Base-by-base conservation (phyloP, 2,797 vertebrate genomes). In the Sebastes hubbsi region DNA sequence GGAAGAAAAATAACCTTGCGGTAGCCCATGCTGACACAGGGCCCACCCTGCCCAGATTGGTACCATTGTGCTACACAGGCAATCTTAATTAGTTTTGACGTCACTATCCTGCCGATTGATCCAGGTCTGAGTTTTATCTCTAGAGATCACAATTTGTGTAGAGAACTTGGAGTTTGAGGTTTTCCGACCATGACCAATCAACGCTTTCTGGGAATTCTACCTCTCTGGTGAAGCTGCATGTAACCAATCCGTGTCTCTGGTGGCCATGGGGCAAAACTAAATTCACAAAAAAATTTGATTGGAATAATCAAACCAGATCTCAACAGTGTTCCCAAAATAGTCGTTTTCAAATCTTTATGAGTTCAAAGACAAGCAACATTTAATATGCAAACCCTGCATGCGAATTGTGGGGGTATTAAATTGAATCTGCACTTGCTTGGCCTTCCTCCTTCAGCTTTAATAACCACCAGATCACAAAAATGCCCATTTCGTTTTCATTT, bases 1-100 rank as follows among this genome's bases (percentile, higher is more conserved):
- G 74, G 89, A 85, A 80, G 89, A 91, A 88, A 92, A 93, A 94
- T 90, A 93, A 93, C 88, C 89, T 87, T 71, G 81, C 67, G 13
- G 38, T 68, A 62, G 86, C 81, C 82, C 82, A 76, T 32, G 78
- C 88, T 89, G 89, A 90, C 90, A 91, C 83, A 11, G 61, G 90
- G 82, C 81, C 93, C 91, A 89, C 91, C 92, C 90, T 84, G 67
- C 83, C 72, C 84, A 93, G 92, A 95, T 94, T 91, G 91, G 70
- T 81, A 84, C 90, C 79, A 92, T 93, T 95, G 93, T 93, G 88
- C 82, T 84, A 76, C 68, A 65, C 66, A 32, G 73, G 81, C 90
- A 89, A 89, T 93, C 93, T 94, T 95, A 95, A 95, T 95, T 94
- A 93, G 93, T 90, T 95, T 93, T 93, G 91, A 93, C 88, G 89